Conservation (phyloP, 2,113 vertebrate genomes). For the Gadus macrocephalus region DNA sequence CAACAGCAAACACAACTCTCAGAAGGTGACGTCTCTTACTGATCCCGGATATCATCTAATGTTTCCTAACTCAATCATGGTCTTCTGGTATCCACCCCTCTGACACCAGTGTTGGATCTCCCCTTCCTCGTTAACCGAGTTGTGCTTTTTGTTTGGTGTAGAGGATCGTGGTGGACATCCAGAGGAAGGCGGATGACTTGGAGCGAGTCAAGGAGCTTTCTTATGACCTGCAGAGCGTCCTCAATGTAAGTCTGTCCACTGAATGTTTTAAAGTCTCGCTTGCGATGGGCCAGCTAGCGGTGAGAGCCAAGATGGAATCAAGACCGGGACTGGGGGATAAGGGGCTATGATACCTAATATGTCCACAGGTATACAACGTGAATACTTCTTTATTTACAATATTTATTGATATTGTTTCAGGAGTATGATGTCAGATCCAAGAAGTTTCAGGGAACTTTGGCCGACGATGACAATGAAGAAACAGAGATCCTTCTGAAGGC, state of each 20-base stretch:
- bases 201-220: conserved; percentile 68
- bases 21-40: conserved; percentile 73
- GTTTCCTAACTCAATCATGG: neutral
- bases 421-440: conserved; percentile 81
- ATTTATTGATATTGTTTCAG: conserved; percentile 56
- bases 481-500: conserved; percentile 55
- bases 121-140: conserved; percentile 3
- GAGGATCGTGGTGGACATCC: conserved; percentile 83
- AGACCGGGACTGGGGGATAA: neutral
- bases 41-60: no score
- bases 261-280: no score
- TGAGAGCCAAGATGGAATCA: neutral
- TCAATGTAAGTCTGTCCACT: conserved; percentile 72
- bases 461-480: conserved; percentile 43
- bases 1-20: conserved; percentile 78
- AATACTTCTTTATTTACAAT: neutral
- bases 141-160: conserved; percentile 46
- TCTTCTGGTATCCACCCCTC: no score
- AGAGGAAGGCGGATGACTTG: conserved; percentile 77
- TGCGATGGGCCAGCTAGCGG: neutral
- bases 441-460: conserved; percentile 77
- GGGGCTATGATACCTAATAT: no score
- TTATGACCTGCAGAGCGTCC: conserved; percentile 74
- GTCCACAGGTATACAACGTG: neutral
- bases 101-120: no score